phyloP scores from a whole-genome alignment of 2,888 invertebrate genomes.

The Mantis religiosa region DNA sequence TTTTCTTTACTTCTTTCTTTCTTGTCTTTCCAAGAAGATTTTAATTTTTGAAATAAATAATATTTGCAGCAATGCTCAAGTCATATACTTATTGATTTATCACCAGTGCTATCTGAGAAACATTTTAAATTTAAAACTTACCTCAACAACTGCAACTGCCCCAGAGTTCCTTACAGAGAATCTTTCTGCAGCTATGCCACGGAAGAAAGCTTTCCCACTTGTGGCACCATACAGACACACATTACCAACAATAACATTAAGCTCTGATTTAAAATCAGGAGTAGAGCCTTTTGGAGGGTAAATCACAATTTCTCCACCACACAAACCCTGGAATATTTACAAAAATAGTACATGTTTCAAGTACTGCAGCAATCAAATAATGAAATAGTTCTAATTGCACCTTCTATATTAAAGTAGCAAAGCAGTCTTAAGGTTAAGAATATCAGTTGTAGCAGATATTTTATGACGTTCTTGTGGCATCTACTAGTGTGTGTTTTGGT shows the following conservation, averaged over 20 bases:
- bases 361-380: too few species aligned
- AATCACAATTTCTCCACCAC: slow-evolving; percentile 90
- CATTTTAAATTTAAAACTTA: slow-evolving; percentile 36
- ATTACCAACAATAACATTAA: slow-evolving; percentile 96
- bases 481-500: too few species aligned
- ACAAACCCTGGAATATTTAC: slow-evolving; percentile 62
- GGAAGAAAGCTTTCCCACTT: slow-evolving; percentile 85
- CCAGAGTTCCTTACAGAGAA: slow-evolving; percentile 99
- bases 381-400: too few species aligned
- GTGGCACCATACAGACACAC: slow-evolving; percentile 98
- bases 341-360: slow-evolving; percentile 5
- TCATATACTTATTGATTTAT: not conserved
- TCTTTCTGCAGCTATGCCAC: slow-evolving; percentile 95
- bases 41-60: not conserved
- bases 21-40: too few species aligned
- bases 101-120: not conserved
- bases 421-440: too few species aligned
- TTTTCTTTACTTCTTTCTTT: too few species aligned
- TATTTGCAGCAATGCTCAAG: not conserved
- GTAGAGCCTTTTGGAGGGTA: slow-evolving; percentile 82
- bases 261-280: slow-evolving; percentile 74
- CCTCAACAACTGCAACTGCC: slow-evolving; percentile 89
- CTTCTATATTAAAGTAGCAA: too few species aligned
- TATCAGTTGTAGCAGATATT: too few species aligned
- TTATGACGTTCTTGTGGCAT: too few species aligned